Conservation (phyloP, 2,888 invertebrate species). For the Eudasyphora cyanicolor region DNA sequence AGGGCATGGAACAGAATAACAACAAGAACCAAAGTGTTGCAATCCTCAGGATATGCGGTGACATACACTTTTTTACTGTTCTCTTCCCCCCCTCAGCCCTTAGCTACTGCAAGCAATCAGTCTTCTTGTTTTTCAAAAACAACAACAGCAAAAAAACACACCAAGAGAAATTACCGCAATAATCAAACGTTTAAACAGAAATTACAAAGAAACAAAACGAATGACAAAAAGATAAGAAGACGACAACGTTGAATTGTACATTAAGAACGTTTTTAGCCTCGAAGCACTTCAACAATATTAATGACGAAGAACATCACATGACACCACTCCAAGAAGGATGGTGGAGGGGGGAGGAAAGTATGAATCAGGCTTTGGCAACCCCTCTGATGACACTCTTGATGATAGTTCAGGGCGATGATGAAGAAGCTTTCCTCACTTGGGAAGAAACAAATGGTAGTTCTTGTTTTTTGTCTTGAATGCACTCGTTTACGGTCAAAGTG, state of each 20-base stretch:
- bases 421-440: neutral
- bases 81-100: too few relatives aligned
- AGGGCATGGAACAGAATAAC: neutral
- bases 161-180: conserved; percentile 48
- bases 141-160: too few relatives aligned
- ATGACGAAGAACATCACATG: neutral
- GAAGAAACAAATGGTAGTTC: neutral
- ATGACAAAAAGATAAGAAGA: conserved; percentile 34
- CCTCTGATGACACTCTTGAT: neutral
- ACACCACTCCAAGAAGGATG: neutral
- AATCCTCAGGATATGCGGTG: neutral
- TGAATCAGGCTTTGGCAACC: neutral
- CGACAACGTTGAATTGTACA: neutral
- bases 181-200: conserved; percentile 62
- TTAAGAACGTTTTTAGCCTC: neutral
- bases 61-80: neutral
- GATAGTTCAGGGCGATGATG: neutral
- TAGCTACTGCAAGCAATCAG: too few relatives aligned
- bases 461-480: neutral
- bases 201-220: conserved; percentile 51
- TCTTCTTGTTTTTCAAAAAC: too few relatives aligned
- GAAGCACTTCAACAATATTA: neutral
- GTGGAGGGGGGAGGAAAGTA: neutral
- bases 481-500: neutral
- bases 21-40: too few relatives aligned